Evolutionary conservation across 2,888 invertebrate genomes (phyloP).

Genomic region (Metallyticus violacea): DNA sequence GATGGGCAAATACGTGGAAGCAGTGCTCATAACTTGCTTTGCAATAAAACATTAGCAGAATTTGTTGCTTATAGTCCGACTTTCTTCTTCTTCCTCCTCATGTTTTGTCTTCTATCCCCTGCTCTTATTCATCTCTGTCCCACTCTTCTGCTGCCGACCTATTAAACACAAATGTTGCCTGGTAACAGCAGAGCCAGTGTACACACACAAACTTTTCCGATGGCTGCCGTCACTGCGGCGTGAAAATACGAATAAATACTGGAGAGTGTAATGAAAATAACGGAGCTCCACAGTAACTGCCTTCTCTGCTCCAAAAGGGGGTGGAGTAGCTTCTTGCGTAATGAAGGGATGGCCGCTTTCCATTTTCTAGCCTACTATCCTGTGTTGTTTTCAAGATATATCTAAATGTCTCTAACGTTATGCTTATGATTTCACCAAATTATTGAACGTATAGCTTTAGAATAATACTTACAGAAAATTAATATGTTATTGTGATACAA

Average conservation of each 20-base stretch:
- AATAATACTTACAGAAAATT: too few species aligned
- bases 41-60: slow-evolving; percentile 30
- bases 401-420: too few species aligned
- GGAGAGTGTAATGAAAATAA: neutral
- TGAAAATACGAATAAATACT: neutral
- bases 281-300: too few species aligned
- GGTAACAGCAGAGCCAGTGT: neutral
- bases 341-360: neutral
- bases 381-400: too few species aligned
- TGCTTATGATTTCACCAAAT: too few species aligned
- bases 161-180: slow-evolving; percentile 15
- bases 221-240: neutral
- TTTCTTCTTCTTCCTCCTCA: neutral
- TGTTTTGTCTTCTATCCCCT: neutral
- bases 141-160: neutral
- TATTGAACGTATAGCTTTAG: too few species aligned
- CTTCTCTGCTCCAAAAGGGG: too few species aligned
- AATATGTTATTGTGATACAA: too few species aligned
- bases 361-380: too few species aligned
- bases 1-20: neutral
- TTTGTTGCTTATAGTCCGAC: slow-evolving; percentile 6
- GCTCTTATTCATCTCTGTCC: neutral
- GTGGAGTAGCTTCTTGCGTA: neutral
- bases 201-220: neutral
- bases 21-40: slow-evolving; percentile 18